Conservation (phyloP, 1,140 invertebrate genomes). For the Bacillus rossius region DNA sequence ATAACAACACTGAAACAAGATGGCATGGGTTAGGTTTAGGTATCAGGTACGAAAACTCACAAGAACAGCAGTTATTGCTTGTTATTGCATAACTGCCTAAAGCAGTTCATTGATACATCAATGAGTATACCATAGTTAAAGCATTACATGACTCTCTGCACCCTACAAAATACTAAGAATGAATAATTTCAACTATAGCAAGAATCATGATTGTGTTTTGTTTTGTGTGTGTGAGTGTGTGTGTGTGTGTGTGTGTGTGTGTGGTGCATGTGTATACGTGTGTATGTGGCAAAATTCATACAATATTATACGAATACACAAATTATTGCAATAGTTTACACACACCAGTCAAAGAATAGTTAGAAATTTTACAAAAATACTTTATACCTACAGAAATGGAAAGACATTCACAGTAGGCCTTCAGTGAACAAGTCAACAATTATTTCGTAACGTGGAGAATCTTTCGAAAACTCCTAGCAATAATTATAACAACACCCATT, state of each 20-base stretch:
- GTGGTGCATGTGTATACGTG: not conserved
- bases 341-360: slow-evolving; percentile 9
- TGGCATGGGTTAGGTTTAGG: too few relatives aligned
- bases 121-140: too few relatives aligned
- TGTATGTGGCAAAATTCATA: not conserved
- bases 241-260: not conserved
- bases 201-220: not conserved
- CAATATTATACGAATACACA: not conserved
- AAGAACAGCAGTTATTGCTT: too few relatives aligned
- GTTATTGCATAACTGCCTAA: too few relatives aligned
- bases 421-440: slow-evolving; percentile 2
- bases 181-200: not conserved
- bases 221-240: not conserved
- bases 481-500: too few relatives aligned
- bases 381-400: slow-evolving; percentile 16
- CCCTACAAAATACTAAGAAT: not conserved
- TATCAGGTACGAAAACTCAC: too few relatives aligned
- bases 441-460: too few relatives aligned
- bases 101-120: too few relatives aligned
- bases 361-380: slow-evolving; percentile 17
- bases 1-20: too few relatives aligned
- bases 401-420: slow-evolving; percentile 17
- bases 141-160: not conserved
- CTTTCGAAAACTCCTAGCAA: too few relatives aligned
- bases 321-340: slow-evolving; percentile 5